A percentile compares a stretch with the other conserved stretches of the same genome.
phyloP scores from a whole-genome alignment of 2,797 vertebrate species.

The Cirrhinus molitorella region DNA sequence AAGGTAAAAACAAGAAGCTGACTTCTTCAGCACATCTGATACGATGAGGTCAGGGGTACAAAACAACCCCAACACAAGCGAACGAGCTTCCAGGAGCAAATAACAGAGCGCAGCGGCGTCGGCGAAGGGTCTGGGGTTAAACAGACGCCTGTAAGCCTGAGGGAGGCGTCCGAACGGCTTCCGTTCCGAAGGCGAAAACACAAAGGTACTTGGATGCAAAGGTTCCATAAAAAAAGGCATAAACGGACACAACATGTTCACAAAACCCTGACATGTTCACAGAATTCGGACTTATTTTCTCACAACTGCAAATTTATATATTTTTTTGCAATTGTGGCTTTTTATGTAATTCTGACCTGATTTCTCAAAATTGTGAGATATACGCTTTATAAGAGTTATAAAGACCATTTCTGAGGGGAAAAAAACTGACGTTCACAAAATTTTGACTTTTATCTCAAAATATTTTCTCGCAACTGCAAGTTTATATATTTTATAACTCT shows the following conservation, averaged over 20 bases:
- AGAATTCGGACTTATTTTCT: too few relatives aligned
- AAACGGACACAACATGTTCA: conserved; percentile 55
- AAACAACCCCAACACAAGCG: conserved; percentile 7
- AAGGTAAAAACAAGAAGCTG: not conserved
- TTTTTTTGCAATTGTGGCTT: too few relatives aligned
- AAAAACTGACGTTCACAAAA: too few relatives aligned
- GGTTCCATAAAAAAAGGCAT: conserved; percentile 58
- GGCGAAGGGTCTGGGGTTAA: conserved; percentile 47
- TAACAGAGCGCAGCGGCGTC: not conserved
- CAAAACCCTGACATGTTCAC: too few relatives aligned
- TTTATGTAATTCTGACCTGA: too few relatives aligned
- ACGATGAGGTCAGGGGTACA: not conserved
- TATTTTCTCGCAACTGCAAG: too few relatives aligned
- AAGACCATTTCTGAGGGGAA: too few relatives aligned
- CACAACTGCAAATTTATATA: too few relatives aligned
- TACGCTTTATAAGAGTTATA: too few relatives aligned
- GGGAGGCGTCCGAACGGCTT: not conserved
- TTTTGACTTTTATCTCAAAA: too few relatives aligned
- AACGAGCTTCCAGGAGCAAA: conserved; percentile 50
- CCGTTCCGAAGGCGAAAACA: conserved; percentile 48
- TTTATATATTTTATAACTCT: too few relatives aligned
- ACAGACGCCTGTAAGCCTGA: not conserved
- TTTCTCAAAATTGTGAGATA: too few relatives aligned
- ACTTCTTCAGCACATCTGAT: not conserved
- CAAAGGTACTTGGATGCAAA: conserved; percentile 48